These are phyloP conservation scores for Monomorium pharaonis DNA, from an alignment of 1,140 invertebrate species.

Conservation along the genomic window DNA sequence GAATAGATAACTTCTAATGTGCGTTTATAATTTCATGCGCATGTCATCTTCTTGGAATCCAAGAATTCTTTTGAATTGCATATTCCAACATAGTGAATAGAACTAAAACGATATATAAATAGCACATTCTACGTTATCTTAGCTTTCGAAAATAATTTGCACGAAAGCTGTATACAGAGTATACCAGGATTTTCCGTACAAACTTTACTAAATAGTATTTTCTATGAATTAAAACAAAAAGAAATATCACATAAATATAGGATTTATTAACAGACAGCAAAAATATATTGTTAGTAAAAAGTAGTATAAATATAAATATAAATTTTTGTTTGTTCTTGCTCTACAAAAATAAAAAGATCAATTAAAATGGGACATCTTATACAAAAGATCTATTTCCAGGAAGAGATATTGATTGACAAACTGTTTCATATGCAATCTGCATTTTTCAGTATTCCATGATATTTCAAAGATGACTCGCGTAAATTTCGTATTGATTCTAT, in stretches of 20 bases:
- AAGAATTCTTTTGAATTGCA: not conserved
- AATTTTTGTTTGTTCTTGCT: too few species aligned
- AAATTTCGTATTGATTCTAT: not conserved
- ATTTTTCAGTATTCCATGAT: not conserved
- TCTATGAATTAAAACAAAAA: too few species aligned
- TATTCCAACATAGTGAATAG: not conserved
- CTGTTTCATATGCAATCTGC: not conserved
- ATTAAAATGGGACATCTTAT: too few species aligned
- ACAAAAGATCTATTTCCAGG: constrained; percentile 18
- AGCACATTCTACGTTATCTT: not conserved
- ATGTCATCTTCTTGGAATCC: constrained; percentile 8
- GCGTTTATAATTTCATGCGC: constrained; percentile 19
- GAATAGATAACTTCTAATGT: not conserved
- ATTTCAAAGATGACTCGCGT: not conserved
- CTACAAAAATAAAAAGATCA: too few species aligned
- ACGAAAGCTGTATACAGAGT: not conserved
- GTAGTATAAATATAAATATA: too few species aligned
- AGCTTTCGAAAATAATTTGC: not conserved
- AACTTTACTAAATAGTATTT: too few species aligned
- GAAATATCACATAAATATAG: too few species aligned
- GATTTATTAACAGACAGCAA: too few species aligned
- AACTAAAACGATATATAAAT: not conserved
- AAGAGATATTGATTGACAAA: not conserved
- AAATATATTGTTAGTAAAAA: too few species aligned
- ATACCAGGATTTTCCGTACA: too few species aligned